These are phyloP conservation scores for Dermochelys coriacea DNA, from an alignment of 2,797 vertebrate species.

Conservation along the genomic window DNA sequence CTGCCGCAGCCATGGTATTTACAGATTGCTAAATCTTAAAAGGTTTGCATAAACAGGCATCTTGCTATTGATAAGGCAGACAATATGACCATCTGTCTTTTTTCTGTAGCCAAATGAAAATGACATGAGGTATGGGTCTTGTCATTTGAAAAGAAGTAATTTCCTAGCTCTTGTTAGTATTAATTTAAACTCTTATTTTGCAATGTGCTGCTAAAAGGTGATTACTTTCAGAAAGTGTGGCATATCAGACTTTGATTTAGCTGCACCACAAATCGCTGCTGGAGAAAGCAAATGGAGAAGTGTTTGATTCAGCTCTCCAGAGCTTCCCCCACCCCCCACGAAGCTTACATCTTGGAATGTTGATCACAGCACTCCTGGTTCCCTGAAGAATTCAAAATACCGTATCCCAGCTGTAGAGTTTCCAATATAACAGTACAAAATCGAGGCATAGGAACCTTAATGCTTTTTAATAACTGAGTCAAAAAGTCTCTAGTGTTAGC, in stretches of 20 bases:
- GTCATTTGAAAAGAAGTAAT: background rate
- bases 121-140: background rate
- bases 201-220: background rate
- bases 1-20: constrained; percentile 42
- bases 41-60: constrained; percentile 58
- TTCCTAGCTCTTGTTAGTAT: constrained; percentile 12
- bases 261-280: rapidly evolving
- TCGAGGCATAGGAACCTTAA: background rate
- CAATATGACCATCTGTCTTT: constrained; percentile 44
- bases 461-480: background rate
- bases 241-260: background rate
- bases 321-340: background rate
- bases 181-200: background rate
- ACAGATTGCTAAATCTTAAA: constrained; percentile 42
- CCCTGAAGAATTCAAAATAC: constrained; percentile 11
- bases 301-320: background rate
- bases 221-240: background rate
- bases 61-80: constrained; percentile 46
- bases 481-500: background rate
- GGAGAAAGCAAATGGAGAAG: background rate
- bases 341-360: background rate
- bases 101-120: constrained; percentile 53
- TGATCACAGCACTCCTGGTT: background rate
- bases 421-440: background rate
- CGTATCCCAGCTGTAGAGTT: background rate